Evolutionary conservation across 1,140 invertebrate species (phyloP), one percentile per base, ranked within the genome.

Genomic region (Metopolophium dirhodum): DNA sequence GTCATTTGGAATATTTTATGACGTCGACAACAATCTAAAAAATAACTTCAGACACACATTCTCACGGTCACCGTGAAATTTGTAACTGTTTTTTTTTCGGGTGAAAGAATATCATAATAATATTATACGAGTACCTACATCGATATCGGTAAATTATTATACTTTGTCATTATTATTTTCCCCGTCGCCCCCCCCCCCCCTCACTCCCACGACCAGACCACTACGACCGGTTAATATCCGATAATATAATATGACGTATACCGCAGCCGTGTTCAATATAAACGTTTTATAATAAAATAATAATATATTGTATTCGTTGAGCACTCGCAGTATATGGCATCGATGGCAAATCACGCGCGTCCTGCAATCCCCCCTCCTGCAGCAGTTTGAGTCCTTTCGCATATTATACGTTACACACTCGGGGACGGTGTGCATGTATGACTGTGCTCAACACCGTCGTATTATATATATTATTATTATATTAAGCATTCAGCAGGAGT

Each of bases 401-500:
- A 4, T 30, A 30, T 61, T 61, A 14, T 30, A n/a, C 30, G 30
- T 68, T 68, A n/a, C 11, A 61, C 11, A 61, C 8, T 30, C 57
- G 26, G 8, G 54, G 1, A 9, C 14, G 3, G 30, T n/a, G 30
- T 77, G 22, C n/a, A 14, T 18, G n/a, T 6, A 20, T 77, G 61
- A 68, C 30, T 77, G 61, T 30, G 61, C 61, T 77, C 61, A 7
- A 77, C 61, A 61, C 22, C 7, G 18, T 14, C 83, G 23, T 45
- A 14, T 85, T 85, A 86, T 37, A 47, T 41, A 77, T 45, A 41
- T 82, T 26, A 57, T 77, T 37, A 22, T 41, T 35, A 41, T 86
- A 86, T 93, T 86, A 93, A 57, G 91, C 91, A 85, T 92, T 92
- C 91, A 54, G 77, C 35, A 22, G 35, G 11, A 92, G 91, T 51